Evolutionary conservation across 1,140 invertebrate genomes (phyloP).

Genomic region (Tenebrio molitor): DNA sequence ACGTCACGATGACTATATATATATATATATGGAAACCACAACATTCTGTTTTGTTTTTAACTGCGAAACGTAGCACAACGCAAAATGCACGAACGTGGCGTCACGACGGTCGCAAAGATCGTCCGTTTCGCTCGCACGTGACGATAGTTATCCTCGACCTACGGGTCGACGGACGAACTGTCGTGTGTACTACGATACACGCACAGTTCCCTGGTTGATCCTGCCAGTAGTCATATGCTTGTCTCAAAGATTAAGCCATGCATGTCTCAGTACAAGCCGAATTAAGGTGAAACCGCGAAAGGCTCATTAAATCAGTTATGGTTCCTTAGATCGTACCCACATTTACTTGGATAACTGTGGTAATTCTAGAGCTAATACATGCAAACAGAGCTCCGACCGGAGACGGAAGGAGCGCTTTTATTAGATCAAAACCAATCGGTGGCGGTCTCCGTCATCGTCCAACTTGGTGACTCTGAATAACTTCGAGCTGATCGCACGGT

Average conservation of each 20-base stretch:
- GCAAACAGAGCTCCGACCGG: constrained; percentile 77
- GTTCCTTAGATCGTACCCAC: constrained; percentile 77
- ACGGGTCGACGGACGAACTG: too few species aligned
- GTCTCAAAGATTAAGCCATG: constrained; percentile 86
- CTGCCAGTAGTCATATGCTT: constrained; percentile 84
- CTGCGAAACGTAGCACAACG: too few species aligned
- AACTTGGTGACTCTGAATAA: constrained; percentile 89
- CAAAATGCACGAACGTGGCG: too few species aligned
- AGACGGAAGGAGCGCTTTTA: constrained; percentile 81
- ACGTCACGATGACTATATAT: too few species aligned
- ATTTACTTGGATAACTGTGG: constrained; percentile 91
- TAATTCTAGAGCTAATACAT: constrained; percentile 91
- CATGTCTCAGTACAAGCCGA: constrained; percentile 78
- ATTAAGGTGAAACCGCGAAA: constrained; percentile 74
- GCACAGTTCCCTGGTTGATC: constrained; percentile 79
- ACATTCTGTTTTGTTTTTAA: too few species aligned
- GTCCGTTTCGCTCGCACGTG: too few species aligned
- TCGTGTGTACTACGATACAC: too few species aligned
- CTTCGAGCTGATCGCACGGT: constrained; percentile 83
- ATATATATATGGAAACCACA: too few species aligned
- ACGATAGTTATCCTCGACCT: too few species aligned
- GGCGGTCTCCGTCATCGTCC: constrained; percentile 61
- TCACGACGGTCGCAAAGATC: too few species aligned
- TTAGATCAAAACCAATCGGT: constrained; percentile 77
- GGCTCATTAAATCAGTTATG: constrained; percentile 79